These are phyloP conservation scores for Otolemur garnettii DNA, from an alignment of 2,113 vertebrate genomes.

Conservation along the genomic window DNA sequence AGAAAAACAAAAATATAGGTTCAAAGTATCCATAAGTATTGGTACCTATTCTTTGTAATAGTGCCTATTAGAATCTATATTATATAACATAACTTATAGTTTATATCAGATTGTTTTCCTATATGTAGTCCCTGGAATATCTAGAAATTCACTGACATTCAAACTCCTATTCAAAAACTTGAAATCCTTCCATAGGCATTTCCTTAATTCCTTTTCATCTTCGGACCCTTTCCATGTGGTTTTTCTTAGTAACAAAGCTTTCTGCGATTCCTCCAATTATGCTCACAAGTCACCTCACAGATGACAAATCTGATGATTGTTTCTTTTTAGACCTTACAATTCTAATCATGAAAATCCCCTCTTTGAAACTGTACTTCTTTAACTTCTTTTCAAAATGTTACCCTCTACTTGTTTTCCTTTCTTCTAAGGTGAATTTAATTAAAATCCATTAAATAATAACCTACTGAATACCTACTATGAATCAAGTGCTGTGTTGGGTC, in stretches of 20 bases:
- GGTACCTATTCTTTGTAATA: neutral
- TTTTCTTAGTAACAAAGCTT: neutral
- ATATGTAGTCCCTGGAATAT: neutral
- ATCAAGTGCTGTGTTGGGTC: neutral
- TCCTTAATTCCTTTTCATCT: neutral
- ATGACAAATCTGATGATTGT: neutral
- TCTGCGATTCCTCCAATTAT: neutral
- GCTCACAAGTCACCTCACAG: neutral
- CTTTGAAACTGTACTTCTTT: neutral
- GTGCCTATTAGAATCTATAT: neutral
- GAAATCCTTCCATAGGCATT: neutral
- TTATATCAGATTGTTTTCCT: neutral
- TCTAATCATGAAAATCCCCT: neutral
- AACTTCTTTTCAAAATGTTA: neutral
- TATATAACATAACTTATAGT: neutral
- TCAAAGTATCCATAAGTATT: too few relatives aligned
- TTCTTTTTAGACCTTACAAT: conserved; percentile 7
- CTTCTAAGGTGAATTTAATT: conserved; percentile 13
- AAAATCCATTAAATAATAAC: neutral
- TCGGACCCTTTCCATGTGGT: neutral
- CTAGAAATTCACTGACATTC: neutral
- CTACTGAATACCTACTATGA: neutral
- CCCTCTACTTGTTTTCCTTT: neutral
- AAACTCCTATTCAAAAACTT: neutral
- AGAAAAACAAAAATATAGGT: too few relatives aligned